These are phyloP conservation scores for Heteropelma amictum DNA, from an alignment of 2,888 invertebrate species.

Conservation along the genomic window DNA sequence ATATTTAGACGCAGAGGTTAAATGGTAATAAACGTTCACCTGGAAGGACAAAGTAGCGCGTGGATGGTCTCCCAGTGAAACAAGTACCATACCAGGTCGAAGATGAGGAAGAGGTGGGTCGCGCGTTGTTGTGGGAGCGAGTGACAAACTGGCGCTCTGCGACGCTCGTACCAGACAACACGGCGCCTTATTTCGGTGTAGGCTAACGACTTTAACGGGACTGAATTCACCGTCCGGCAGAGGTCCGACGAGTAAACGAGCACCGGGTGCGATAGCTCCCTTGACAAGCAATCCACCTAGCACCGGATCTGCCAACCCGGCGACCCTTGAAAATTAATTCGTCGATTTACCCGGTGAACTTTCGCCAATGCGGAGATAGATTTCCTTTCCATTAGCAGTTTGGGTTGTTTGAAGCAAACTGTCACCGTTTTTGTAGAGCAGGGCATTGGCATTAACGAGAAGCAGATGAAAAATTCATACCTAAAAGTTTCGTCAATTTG, in stretches of 20 bases:
- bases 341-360: not conserved
- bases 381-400: no score
- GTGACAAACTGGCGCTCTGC: slow-evolving; percentile 91
- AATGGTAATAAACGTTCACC: slow-evolving; percentile 74
- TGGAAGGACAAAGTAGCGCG: slow-evolving; percentile 80
- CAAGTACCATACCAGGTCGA: slow-evolving; percentile 91
- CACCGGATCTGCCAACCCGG: slow-evolving; percentile 87
- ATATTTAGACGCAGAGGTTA: no score
- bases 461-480: slow-evolving; percentile 56
- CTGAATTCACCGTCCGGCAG: slow-evolving; percentile 88
- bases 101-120: slow-evolving; percentile 80
- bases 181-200: slow-evolving; percentile 95
- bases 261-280: slow-evolving; percentile 93
- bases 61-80: slow-evolving; percentile 80
- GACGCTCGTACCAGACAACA: slow-evolving; percentile 93
- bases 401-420: no score
- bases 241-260: slow-evolving; percentile 87
- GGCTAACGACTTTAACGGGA: slow-evolving; percentile 87
- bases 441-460: no score
- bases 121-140: slow-evolving; percentile 80
- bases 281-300: slow-evolving; percentile 91
- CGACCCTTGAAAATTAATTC: slow-evolving; percentile 81
- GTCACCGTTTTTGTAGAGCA: no score
- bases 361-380: no score
- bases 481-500: slow-evolving; percentile 95